phyloP scores from a whole-genome alignment of 2,113 vertebrate genomes.

The Lophius piscatorius region DNA sequence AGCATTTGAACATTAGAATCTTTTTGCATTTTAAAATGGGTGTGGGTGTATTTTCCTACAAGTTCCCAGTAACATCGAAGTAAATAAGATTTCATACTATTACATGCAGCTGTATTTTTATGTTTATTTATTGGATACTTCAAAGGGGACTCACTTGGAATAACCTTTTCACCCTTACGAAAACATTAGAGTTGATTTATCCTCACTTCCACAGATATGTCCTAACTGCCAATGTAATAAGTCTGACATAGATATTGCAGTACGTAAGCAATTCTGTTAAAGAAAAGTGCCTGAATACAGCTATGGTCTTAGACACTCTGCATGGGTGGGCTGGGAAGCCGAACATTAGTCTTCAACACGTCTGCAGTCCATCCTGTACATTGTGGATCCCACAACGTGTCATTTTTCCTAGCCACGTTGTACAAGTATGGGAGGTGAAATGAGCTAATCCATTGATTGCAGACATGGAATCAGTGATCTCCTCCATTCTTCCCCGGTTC shows the following conservation, averaged over 20 bases:
- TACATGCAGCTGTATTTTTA: no score
- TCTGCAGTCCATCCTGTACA: conserved; percentile 31
- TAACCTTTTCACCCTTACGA: conserved; percentile 5
- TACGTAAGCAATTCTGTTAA: conserved; percentile 52
- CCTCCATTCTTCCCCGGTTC: conserved; percentile 7
- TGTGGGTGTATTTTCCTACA: no score
- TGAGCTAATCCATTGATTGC: conserved; percentile 50
- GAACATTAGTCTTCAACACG: conserved; percentile 15
- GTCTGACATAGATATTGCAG: conserved; percentile 60
- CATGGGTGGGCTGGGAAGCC: conserved; percentile 42
- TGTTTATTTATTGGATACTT: no score
- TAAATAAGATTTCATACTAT: no score
- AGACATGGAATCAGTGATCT: conserved; percentile 39
- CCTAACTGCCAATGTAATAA: conserved; percentile 18
- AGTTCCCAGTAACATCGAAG: no score
- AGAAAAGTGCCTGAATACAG: conserved; percentile 18
- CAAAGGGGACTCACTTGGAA: no score
- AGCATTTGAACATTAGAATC: no score
- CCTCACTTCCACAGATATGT: conserved; percentile 24
- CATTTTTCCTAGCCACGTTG: conserved; percentile 19
- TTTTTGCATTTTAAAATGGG: no score
- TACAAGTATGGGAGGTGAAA: conserved; percentile 15
- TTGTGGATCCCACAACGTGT: conserved; percentile 3
- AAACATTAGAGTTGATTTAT: conserved; percentile 2
- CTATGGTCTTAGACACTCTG: conserved; percentile 21